Conservation (phyloP, 2,113 vertebrate species). For the Thryonomys swinderianus region DNA sequence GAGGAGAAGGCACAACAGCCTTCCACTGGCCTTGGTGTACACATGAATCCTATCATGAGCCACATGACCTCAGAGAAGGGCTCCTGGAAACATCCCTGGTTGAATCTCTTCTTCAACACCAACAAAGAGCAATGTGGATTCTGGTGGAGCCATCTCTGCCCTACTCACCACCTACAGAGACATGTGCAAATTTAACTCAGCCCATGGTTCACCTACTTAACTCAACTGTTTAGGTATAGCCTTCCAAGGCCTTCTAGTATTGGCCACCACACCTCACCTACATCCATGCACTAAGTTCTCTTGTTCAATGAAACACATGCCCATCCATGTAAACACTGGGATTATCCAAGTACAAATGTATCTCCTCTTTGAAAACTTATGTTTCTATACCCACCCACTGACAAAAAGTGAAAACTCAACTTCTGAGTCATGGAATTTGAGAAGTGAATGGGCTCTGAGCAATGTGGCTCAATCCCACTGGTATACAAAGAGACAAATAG, state of each 20-base stretch:
- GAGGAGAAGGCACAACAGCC: background rate
- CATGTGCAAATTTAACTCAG: background rate
- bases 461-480: accelerated
- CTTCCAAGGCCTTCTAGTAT: background rate
- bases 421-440: background rate
- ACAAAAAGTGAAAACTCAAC: background rate
- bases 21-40: background rate
- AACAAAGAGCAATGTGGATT: background rate
- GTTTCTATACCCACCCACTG: background rate
- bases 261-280: background rate
- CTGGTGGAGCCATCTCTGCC: background rate
- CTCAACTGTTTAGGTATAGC: background rate
- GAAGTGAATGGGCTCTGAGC: background rate
- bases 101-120: background rate
- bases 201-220: background rate
- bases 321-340: background rate
- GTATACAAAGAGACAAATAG: background rate
- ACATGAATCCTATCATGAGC: background rate
- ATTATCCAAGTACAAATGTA: background rate
- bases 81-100: background rate
- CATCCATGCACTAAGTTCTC: background rate
- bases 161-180: background rate
- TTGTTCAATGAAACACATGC: background rate
- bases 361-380: background rate
- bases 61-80: background rate